Conservation (phyloP, 2,888 invertebrate species). For the Alviniconcha strummeri region DNA sequence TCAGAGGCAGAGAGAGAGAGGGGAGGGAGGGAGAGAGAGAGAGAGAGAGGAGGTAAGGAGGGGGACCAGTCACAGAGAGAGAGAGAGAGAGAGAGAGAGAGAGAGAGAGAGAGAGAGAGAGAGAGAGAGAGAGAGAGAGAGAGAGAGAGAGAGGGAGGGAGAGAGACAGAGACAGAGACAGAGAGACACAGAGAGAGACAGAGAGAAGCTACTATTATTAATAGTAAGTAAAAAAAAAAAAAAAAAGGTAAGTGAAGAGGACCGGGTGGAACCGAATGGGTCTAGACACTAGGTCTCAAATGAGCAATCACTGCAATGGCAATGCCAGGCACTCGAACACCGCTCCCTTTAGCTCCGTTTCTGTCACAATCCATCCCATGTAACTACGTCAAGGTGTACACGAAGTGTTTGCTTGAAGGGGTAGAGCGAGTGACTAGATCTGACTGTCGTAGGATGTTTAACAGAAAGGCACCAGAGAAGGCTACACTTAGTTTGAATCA, state of each 20-base stretch:
- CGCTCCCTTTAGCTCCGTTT: no score
- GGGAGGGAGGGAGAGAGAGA: not conserved
- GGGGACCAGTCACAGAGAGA: not conserved
- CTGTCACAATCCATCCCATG: no score
- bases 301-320: not conserved
- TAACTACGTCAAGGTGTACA: no score
- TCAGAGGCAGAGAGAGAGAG: not conserved
- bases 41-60: not conserved
- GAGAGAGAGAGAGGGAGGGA: not conserved
- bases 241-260: not conserved
- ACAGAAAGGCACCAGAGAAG: no score
- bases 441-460: no score
- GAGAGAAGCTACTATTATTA: not conserved
- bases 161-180: slow-evolving; percentile 1
- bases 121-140: not conserved
- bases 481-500: no score
- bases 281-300: not conserved
- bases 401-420: no score
- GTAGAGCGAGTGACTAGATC: no score
- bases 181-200: slow-evolving; percentile 2
- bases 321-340: no score
- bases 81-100: slow-evolving; percentile 10
- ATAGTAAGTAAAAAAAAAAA: not conserved
- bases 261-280: no score
- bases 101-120: not conserved